Base-by-base conservation (phyloP, 2,113 vertebrate genomes). In the Zootoca vivipara region DNA sequence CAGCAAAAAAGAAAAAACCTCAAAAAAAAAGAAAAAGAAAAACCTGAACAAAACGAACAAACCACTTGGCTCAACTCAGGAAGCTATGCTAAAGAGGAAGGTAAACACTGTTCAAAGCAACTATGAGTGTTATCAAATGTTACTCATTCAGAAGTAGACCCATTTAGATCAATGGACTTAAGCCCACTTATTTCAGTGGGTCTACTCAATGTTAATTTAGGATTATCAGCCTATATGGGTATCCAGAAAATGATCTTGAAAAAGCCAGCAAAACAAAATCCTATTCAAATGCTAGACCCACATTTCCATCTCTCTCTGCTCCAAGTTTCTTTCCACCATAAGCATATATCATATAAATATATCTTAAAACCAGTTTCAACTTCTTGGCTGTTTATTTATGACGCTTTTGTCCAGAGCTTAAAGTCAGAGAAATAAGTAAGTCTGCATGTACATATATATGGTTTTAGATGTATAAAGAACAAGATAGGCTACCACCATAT, bases 11-110 rank as follows among this genome's bases (percentile, higher is more conserved):
- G 20, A 4, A 77, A 12, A 74, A 28, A 3, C 30, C 30, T 75
- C 38, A 70, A 83, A 7, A 70, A 30, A 18, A 3, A 40, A 82
- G 10, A 64, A 13, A 7, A 6, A 84, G 46, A 84, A 24, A 67
- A 26, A 67, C 18, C 83, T 89, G 87, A 90, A 65, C 42, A 73
- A 89, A 92, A 33, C n/a, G 18, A 73, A 72, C 70, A 33, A 35
- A 22, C 18, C 67, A 84, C 4, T 1, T 22, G 88, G 69, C 75
- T 42, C 7, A 72, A 64, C 80, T 13, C 56, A 65, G 73, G 8
- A 24, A 87, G 15, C 58, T 26, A 10, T 0, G 1, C 10, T 82
- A 89, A 78, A 92, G 28, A n/a, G 13, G 40, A 87, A 73, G 64
- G 0, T 2, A 77, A 64, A 22, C 28, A 72, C 7, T 13, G 30